Conservation (phyloP, 2,888 invertebrate genomes). For the Andrena dorsata region DNA sequence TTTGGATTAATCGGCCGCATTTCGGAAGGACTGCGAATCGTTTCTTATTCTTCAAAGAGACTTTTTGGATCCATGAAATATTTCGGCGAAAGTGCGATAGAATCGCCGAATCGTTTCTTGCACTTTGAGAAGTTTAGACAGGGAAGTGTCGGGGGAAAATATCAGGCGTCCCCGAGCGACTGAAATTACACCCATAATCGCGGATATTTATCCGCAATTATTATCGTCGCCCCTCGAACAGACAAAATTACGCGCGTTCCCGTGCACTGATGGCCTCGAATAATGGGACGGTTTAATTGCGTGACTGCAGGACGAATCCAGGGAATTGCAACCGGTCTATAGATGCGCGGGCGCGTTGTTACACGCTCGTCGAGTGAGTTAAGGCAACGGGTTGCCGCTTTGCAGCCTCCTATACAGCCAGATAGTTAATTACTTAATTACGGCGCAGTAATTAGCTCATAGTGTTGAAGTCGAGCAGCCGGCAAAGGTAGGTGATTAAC, state of each 20-base stretch:
- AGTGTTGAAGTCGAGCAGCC: conserved; percentile 63
- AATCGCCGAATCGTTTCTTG: neutral
- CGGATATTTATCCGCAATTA: conserved; percentile 55
- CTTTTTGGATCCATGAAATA: too few relatives aligned
- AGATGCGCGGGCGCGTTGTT: conserved; percentile 11
- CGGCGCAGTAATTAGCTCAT: conserved; percentile 78
- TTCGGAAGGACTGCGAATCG: neutral
- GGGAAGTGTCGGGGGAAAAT: conserved; percentile 1
- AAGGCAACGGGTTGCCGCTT: conserved; percentile 59
- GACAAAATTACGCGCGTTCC: conserved; percentile 55
- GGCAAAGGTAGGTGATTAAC: conserved; percentile 67
- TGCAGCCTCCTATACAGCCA: conserved; percentile 62
- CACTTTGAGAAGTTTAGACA: neutral
- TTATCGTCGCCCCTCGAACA: conserved; percentile 49
- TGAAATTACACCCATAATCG: conserved; percentile 51
- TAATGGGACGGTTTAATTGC: conserved; percentile 69
- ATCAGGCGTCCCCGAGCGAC: neutral
- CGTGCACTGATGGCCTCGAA: conserved; percentile 50
- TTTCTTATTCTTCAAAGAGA: neutral
- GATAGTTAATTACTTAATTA: conserved; percentile 82
- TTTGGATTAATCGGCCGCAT: conserved; percentile 22
- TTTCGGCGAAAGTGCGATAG: too few relatives aligned
- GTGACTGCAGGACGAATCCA: conserved; percentile 70
- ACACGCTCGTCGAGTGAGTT: conserved; percentile 54
- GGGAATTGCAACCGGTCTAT: conserved; percentile 66